Base-by-base conservation (phyloP, 1,140 invertebrate species). In the Brachionus asplanchnoidis region DNA sequence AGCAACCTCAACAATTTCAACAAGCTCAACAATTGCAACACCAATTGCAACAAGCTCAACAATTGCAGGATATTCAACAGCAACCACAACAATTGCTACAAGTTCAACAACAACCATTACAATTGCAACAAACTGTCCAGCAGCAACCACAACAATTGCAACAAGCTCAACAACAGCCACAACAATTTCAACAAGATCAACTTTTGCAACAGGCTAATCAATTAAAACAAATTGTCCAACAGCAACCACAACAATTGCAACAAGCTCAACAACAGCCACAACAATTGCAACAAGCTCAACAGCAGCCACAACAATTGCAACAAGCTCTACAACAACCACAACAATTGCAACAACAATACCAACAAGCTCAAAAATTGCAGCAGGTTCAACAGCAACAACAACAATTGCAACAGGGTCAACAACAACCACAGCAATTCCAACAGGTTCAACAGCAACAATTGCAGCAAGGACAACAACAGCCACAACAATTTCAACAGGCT, bases 71-170 rank as follows among this genome's bases (percentile, higher is more conserved):
- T 46, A 3, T 28, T 46, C 40, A 77, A 46, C 40, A 46, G 2
- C 23, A 50, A 77, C 68, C 40, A 50, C 73, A 77, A 26, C 73
- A 77, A 46, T 28, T 46, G 9, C 40, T 50, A 50, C 73, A 77
- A 50, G 0, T 4, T 2, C 2, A 23, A 26, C 73, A 77, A 14
- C 73, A 46, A 77, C 73, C 32, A 46, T 8, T 28, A 3, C 73
- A 77, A 53, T 14, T 12, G 14, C 17, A 75, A 46, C 73, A 77
- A 53, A 5, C 20, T 11, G 2, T 9, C 5, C 73, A 77, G n/a
- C 73, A 77, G 14, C 73, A 77, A 46, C 44, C 9, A 50, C 40
- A 50, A 46, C 44, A 77, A 77, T 70, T n/a, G 42, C 26, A 77
- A 23, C n/a, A 50, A 36, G 7, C 0, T 28, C 0, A 46, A n/a